Conservation (phyloP, 2,888 invertebrate species). For the Calameuta idolon region DNA sequence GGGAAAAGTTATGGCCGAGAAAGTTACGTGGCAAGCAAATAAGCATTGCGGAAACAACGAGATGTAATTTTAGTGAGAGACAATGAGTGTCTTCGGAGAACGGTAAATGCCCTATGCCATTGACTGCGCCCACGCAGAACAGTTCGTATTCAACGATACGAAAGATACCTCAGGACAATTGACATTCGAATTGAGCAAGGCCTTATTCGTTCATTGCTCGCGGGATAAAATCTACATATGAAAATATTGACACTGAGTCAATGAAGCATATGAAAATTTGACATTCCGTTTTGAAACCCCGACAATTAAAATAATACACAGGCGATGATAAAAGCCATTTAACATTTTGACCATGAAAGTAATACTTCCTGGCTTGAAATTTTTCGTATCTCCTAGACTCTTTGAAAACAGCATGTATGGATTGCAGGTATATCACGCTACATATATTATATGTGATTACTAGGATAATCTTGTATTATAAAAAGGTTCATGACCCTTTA, state of each 20-base stretch:
- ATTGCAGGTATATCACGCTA: not conserved
- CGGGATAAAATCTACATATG: not conserved
- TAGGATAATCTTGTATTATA: not conserved
- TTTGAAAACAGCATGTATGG: not conserved
- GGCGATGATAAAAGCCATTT: not conserved
- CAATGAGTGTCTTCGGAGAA: not conserved
- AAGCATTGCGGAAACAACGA: not conserved
- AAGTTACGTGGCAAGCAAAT: not conserved
- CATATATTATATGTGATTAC: not conserved
- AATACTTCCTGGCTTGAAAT: not conserved
- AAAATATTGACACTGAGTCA: not conserved
- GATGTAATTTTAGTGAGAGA: not conserved
- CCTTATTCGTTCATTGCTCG: not conserved
- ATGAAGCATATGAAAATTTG: not conserved
- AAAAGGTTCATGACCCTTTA: not conserved
- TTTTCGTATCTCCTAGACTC: not conserved
- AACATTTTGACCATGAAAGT: not conserved
- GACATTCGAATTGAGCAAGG: not conserved
- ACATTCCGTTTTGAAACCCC: not conserved
- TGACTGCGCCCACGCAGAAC: not conserved
- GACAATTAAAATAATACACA: not conserved
- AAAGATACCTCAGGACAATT: not conserved
- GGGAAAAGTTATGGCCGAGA: not conserved
- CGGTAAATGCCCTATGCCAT: not conserved
- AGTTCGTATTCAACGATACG: not conserved